Conservation (phyloP, 2,797 vertebrate genomes). For the Oophaga sylvatica region DNA sequence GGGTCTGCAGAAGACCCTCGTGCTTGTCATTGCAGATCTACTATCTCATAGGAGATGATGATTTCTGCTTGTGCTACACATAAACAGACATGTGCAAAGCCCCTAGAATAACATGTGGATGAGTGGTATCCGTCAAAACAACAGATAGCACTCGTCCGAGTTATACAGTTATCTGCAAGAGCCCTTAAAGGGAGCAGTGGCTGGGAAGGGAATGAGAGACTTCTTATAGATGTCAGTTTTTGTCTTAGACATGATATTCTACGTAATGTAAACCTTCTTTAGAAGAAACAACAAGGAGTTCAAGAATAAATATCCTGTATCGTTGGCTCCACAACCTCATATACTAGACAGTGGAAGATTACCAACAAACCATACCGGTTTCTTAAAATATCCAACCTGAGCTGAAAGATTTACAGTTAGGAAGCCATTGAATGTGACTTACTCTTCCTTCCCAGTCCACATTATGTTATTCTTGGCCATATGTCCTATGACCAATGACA, state of each 20-base stretch:
- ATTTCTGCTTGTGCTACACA: no score
- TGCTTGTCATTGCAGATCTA: no score
- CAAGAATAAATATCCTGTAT: background rate
- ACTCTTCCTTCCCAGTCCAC: background rate
- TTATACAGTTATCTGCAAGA: no score
- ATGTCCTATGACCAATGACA: constrained; percentile 1
- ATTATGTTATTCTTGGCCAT: constrained; percentile 26
- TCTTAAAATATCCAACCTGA: background rate
- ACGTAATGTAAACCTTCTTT: background rate
- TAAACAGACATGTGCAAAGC: no score
- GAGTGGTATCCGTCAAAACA: no score
- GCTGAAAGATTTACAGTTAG: constrained; percentile 10
- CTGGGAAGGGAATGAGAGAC: background rate
- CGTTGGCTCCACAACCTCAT: background rate
- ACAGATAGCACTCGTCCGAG: no score
- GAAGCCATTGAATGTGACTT: constrained; percentile 11
- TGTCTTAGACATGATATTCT: background rate
- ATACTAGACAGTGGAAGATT: constrained; percentile 2
- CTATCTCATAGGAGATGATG: no score
- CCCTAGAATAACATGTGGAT: no score
- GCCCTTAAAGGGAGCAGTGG: background rate
- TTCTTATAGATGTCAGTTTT: background rate
- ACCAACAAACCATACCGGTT: constrained; percentile 10
- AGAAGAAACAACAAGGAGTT: background rate
- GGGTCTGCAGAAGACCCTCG: no score